phyloP scores from a whole-genome alignment of 2,888 invertebrate species.

The Tipula unca region DNA sequence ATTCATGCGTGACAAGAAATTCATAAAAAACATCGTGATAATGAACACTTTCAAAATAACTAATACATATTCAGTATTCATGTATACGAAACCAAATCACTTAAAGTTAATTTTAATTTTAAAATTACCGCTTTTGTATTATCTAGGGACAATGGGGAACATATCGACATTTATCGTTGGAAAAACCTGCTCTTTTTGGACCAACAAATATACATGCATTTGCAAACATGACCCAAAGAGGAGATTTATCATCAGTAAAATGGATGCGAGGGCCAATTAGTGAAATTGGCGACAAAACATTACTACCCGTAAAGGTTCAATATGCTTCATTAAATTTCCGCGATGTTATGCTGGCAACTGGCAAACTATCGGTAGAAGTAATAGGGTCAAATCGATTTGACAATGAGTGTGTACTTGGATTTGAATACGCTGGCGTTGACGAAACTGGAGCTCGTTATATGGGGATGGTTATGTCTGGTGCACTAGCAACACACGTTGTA shows the following conservation, averaged over 20 bases:
- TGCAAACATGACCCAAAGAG: slow-evolving; percentile 66
- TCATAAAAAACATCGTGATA: no score
- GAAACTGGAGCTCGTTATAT: slow-evolving; percentile 53
- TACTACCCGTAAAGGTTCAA: slow-evolving; percentile 46
- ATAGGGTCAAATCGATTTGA: slow-evolving; percentile 56
- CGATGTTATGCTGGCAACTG: slow-evolving; percentile 90
- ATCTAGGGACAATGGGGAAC: slow-evolving; percentile 51
- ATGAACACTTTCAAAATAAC: no score
- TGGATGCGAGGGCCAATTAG: slow-evolving; percentile 64
- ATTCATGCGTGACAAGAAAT: no score
- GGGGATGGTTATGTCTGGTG: slow-evolving; percentile 49
- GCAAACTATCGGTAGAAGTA: slow-evolving; percentile 76
- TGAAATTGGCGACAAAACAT: slow-evolving; percentile 58
- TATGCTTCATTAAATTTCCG: slow-evolving; percentile 41
- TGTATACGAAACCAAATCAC: no score
- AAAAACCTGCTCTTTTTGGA: slow-evolving; percentile 42
- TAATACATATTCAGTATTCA: no score
- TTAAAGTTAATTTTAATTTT: no score
- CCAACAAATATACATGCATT: slow-evolving; percentile 56
- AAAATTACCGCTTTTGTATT: no score
- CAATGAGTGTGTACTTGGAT: slow-evolving; percentile 59
- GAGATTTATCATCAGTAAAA: slow-evolving; percentile 51
- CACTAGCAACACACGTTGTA: slow-evolving; percentile 48
- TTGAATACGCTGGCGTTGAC: slow-evolving; percentile 56
- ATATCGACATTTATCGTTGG: slow-evolving; percentile 68